Evolutionary conservation across 2,888 invertebrate species (phyloP), one percentile per base, ranked within the genome.

Genomic region (Linyphia triangularis): DNA sequence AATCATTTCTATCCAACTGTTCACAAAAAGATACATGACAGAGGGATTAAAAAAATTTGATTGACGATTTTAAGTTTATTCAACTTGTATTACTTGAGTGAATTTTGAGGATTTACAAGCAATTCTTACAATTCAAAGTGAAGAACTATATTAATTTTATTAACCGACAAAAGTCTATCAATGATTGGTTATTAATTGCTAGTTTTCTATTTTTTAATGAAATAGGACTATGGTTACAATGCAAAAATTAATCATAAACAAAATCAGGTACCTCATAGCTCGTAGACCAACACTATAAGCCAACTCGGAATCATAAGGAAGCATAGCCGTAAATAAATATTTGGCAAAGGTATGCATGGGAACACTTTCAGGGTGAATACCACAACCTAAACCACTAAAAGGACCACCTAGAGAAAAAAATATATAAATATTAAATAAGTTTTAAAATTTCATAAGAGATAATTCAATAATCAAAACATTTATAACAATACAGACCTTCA

Each of bases 271-370:
- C 94, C 95, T 94, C 96, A 97, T 96, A 37, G 96, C 96, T 69
- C 96, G 93, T 63, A 96, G 92, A 0, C 96, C 96, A 13, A 96
- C 95, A 89, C 95, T 94, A 92, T 96, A 97, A 0, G 96, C 96
- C 90, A 97, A 94, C 91, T 96, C 96, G 0, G 95, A 95, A 92
- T 96, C 96, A 90, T 95, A 94, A 69, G 95, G 95, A 91, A 96
- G 93, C 90, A 97, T 93, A 30, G 96, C 95, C 37, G 96, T 94
- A 93, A 97, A 97, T 90, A 96, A 94, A 93, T 95, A 96, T 90
- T 96, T 93, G 10, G 96, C 96, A 93, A 96, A 96, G 61, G 96
- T 96, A 92, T 97, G 96, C 94, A 96, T 96, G 22, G 97, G 96
- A 90, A 96, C 95, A 57, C 96, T 96, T 91, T 96, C 95, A 0